Base-by-base conservation (phyloP, 92 coral and sea anemone species). In the Heteractis magnifica region DNA sequence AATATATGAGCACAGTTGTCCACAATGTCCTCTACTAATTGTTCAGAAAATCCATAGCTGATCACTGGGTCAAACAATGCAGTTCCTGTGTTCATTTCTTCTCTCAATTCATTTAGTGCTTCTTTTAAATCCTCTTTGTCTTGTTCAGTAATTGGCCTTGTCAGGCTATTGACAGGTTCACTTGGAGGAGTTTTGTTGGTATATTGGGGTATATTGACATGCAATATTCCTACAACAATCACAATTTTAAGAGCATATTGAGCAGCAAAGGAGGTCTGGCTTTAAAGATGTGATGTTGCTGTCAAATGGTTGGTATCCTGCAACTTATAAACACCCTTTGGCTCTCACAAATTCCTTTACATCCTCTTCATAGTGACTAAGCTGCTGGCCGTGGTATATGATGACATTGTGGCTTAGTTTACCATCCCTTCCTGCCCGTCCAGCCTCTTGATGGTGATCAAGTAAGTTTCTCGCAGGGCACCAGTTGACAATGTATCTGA, bases 371-470 rank as follows among this genome's bases (percentile, higher is more conserved):
- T 34, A 65, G 10, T 16, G 71, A 20, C 71, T 65, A 16, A 85
- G 49, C 86, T 83, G 89, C 75, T 86, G 85, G 13, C 92, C 90
- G 83, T 86, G 91, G 68, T 86, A 92, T 44, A 87, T 89, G 5
- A 84, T 81, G n/a, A 86, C 76, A 62, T 78, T 82, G 56, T 92
- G 34, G 3, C 20, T 12, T 20, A 18, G 71, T 65, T 16, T 19
- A 65, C 71, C 71, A 19, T 65, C 71, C n/a, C 71, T 65, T 16
- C 71, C 71, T 18, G 71, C 71, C n/a, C 71, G 23, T 18, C 71
- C 71, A 18, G 71, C 71, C n/a, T 65, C 20, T 65, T 65, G 71
- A 19, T 65, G 71, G 16, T 18, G 34, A 65, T 65, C 71, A 65
- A 65, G 71, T 4, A 65, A 16, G 16, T 16, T 18, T 65, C 71